Evolutionary conservation across 1,140 invertebrate species (phyloP), one percentile per base, ranked within the genome.

Genomic region (Wiebesia pumilae): DNA sequence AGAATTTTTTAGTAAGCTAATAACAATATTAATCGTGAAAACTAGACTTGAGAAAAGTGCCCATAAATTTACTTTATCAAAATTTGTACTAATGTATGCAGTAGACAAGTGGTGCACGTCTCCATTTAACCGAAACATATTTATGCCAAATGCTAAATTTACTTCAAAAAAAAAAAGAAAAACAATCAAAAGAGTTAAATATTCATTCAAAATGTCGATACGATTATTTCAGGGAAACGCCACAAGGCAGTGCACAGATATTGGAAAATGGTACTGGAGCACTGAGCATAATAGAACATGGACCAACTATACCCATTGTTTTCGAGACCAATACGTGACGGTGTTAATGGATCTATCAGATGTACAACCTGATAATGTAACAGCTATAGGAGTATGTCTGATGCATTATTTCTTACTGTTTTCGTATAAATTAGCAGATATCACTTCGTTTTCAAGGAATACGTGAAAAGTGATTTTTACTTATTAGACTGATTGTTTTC

Each of bases 231-330:
- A 95, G 95, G 93, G 91, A 3, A 92, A 93, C 77, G 96, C 95
- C 3, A 95, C 94, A 1, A 95, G 92, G 88, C 91, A 94, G 82
- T 96, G 96, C 88, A 93, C 94, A 88, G 73, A 89, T 27, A 91
- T 95, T 83, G 95, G 95, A 3, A 91, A 93, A 21, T 96, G 96
- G 96, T 96, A 92, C 86, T 91, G 91, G 85, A 93, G 92, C 73
- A 67, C 87, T 7, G 90, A 92, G 40, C 90, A 89, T 4, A 94
- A 94, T 73, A 89, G 75, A 43, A 93, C 93, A 9, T 96, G 95
- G 95, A 95, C 94, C 71, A 95, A 96, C 91, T 96, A 95, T 85
- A 93, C 93, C 10, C 91, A 93, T 35, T 96, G 96, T 88, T 94
- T 91, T 65, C 90, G 82, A 10, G 81, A 89, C 24, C 85, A 87